Percentiles rank a stretch among this genome's conserved stretches.
These are phyloP conservation scores for Rhyacophila brunnea DNA, from an alignment of 1,140 invertebrate species.

Conservation along the genomic window DNA sequence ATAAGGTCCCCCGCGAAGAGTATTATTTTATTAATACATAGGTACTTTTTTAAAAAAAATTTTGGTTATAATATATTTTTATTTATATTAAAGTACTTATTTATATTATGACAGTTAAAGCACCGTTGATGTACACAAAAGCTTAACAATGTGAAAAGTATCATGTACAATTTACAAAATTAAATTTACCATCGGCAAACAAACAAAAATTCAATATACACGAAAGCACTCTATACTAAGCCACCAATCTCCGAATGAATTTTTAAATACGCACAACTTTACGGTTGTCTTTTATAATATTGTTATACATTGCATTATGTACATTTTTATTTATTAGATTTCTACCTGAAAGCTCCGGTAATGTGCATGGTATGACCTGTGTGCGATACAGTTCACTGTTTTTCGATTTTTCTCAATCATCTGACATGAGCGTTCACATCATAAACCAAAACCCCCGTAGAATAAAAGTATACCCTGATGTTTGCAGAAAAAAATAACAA, in stretches of 20 bases:
- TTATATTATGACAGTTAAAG: too few species aligned
- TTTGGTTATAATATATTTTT: too few species aligned
- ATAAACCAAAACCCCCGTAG: slow-evolving; percentile 31
- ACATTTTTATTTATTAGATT: too few species aligned
- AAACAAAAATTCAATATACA: slow-evolving; percentile 12
- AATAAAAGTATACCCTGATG: slow-evolving; percentile 7
- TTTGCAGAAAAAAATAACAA: slow-evolving; percentile 26
- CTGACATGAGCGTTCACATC: slow-evolving; percentile 35
- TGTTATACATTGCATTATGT: neutral
- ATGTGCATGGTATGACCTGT: slow-evolving; percentile 6
- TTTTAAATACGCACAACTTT: slow-evolving; percentile 31
- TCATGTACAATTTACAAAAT: slow-evolving; percentile 23
- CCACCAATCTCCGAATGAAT: slow-evolving; percentile 18
- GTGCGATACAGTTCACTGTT: slow-evolving; percentile 35
- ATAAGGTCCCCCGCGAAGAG: too few species aligned
- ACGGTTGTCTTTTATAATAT: slow-evolving; percentile 4
- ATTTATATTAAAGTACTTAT: too few species aligned
- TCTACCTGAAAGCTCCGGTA: slow-evolving; percentile 6
- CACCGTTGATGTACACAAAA: too few species aligned
- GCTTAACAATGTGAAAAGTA: slow-evolving; percentile 34
- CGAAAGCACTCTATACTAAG: neutral
- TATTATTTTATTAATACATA: too few species aligned
- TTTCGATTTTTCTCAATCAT: slow-evolving; percentile 36
- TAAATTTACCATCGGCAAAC: slow-evolving; percentile 31
- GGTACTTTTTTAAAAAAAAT: too few species aligned